A percentile compares a stretch with the other conserved stretches of the same genome.
phyloP scores from a whole-genome alignment of 2,113 vertebrate genomes.

The Corvus moneduloides region DNA sequence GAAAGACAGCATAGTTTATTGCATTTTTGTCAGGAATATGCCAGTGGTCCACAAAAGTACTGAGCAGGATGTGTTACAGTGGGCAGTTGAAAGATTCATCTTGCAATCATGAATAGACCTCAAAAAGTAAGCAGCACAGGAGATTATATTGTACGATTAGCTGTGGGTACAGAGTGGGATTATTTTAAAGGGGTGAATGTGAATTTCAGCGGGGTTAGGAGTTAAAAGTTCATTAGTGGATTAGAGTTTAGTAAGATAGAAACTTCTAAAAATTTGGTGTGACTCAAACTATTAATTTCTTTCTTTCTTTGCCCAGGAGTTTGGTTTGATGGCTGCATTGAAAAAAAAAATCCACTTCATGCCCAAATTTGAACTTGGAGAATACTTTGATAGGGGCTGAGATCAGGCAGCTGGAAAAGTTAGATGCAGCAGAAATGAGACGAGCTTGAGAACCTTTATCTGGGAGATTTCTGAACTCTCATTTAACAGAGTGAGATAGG shows the following conservation, averaged over 20 bases:
- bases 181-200: neutral
- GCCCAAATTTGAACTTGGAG: neutral
- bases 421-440: neutral
- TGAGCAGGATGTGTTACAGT: accelerated
- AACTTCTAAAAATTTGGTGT: neutral
- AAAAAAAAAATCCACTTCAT: neutral
- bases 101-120: neutral
- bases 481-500: neutral
- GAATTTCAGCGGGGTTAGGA: neutral
- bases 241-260: neutral
- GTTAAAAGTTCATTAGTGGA: neutral
- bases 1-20: neutral
- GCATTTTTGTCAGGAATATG: neutral
- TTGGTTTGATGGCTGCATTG: neutral
- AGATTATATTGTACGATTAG: neutral
- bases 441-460: neutral
- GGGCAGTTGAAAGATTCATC: neutral
- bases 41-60: neutral
- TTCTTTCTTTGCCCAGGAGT: neutral
- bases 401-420: neutral
- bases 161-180: neutral
- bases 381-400: neutral
- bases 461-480: neutral
- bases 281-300: neutral
- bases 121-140: neutral